Percentiles rank a stretch among this genome's conserved stretches.
Conservation (phyloP, 2,888 invertebrate species). For the Notocelia uddmanniana region DNA sequence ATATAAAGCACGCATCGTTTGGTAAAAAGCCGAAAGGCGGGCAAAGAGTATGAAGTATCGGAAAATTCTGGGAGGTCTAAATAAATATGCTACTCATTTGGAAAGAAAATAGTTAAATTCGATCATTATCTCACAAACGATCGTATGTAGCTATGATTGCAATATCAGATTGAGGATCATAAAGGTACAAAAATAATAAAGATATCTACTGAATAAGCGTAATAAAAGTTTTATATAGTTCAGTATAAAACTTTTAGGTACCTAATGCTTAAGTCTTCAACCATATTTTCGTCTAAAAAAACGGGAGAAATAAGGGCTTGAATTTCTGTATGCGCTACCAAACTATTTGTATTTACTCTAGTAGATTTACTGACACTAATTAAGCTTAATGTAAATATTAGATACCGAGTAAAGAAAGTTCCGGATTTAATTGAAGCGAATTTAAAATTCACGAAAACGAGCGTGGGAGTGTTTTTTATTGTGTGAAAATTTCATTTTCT, state of each 20-base stretch:
- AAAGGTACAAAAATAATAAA: too few species aligned
- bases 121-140: too few species aligned
- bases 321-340: not conserved
- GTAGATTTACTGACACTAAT: slow-evolving; percentile 3
- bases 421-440: slow-evolving; percentile 25
- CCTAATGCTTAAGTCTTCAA: too few species aligned
- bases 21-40: slow-evolving; percentile 32
- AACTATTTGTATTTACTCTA: slow-evolving; percentile 12
- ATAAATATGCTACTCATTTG: too few species aligned
- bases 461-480: slow-evolving; percentile 34
- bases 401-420: slow-evolving; percentile 31
- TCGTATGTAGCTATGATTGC: too few species aligned
- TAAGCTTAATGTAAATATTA: slow-evolving; percentile 12
- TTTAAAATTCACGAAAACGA: slow-evolving; percentile 28
- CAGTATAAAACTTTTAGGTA: too few species aligned
- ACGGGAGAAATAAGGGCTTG: not conserved
- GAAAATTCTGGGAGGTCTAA: not conserved
- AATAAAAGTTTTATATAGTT: too few species aligned
- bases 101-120: too few species aligned
- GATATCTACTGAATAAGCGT: too few species aligned
- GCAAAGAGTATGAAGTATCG: not conserved
- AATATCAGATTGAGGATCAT: too few species aligned
- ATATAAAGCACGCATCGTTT: slow-evolving; percentile 42
- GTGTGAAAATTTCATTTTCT: slow-evolving; percentile 39
- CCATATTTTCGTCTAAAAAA: too few species aligned